These are phyloP conservation scores for Drosophila cognata DNA, from an alignment of 2,888 invertebrate genomes.

Conservation along the genomic window DNA sequence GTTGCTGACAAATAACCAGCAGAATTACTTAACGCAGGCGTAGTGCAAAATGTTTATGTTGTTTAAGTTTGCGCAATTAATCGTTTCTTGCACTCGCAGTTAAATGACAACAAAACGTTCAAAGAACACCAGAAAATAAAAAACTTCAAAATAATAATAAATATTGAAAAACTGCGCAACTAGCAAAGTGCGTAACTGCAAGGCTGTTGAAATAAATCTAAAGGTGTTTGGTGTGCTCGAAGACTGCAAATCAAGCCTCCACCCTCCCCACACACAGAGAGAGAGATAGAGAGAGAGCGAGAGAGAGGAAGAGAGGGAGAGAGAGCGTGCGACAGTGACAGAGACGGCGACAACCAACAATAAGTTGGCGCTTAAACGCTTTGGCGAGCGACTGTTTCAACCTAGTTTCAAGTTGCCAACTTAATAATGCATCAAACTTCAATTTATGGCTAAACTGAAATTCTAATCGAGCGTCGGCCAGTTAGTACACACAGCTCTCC, in stretches of 20 bases:
- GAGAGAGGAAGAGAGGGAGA: conserved; percentile 7
- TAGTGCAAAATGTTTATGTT: conserved; percentile 46
- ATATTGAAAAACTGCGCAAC: conserved; percentile 41
- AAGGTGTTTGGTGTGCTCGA: conserved; percentile 2
- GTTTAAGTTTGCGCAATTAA: conserved; percentile 68
- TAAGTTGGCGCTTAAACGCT: conserved; percentile 28
- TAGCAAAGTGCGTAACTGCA: conserved; percentile 10
- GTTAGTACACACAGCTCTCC: conserved; percentile 51
- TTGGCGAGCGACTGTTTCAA: conserved; percentile 46
- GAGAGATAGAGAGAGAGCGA: background rate
- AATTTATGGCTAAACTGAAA: conserved; percentile 69
- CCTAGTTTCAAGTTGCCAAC: conserved; percentile 60
- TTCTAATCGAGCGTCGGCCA: conserved; percentile 63
- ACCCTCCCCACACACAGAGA: background rate
- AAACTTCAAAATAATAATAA: conserved; percentile 1
- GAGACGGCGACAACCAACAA: conserved; percentile 19
- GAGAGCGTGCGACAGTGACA: background rate
- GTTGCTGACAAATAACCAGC: conserved; percentile 72
- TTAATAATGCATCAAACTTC: conserved; percentile 64
- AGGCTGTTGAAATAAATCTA: conserved; percentile 16
- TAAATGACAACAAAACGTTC: conserved; percentile 60
- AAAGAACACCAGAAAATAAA: conserved; percentile 5
- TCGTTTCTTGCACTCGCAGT: conserved; percentile 57
- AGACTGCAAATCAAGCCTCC: background rate
- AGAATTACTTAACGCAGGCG: conserved; percentile 69